Percentiles rank a stretch among this genome's conserved stretches.
phyloP scores from a whole-genome alignment of 2,888 invertebrate species.

The Drosophila recens region DNA sequence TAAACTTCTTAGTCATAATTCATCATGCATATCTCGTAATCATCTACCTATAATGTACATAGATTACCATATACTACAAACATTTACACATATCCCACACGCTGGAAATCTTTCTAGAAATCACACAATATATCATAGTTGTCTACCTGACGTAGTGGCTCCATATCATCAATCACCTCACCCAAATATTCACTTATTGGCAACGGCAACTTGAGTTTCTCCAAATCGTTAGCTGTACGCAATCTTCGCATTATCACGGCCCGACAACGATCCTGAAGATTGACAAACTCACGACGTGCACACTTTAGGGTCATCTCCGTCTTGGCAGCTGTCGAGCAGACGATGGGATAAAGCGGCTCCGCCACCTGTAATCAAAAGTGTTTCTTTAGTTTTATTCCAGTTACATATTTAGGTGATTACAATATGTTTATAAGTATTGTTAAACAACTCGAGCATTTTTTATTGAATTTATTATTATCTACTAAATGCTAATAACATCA shows the following conservation, averaged over 20 bases:
- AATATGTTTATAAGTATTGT: too few relatives aligned
- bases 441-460: too few relatives aligned
- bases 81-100: slow-evolving; percentile 1
- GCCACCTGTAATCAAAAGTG: slow-evolving; percentile 82
- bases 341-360: slow-evolving; percentile 89
- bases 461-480: too few relatives aligned
- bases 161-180: slow-evolving; percentile 86
- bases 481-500: background rate
- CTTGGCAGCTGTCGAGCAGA: slow-evolving; percentile 91
- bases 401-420: too few relatives aligned
- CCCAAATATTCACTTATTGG: slow-evolving; percentile 87
- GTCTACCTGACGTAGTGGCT: slow-evolving; percentile 84
- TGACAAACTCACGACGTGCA: slow-evolving; percentile 88
- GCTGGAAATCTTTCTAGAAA: slow-evolving; percentile 58
- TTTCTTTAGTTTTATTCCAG: background rate
- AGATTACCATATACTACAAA: slow-evolving; percentile 30
- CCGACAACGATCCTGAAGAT: slow-evolving; percentile 89
- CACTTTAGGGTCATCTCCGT: slow-evolving; percentile 89
- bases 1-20: slow-evolving; percentile 46
- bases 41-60: slow-evolving; percentile 53
- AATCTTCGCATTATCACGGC: slow-evolving; percentile 88
- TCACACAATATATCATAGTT: slow-evolving; percentile 84
- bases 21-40: slow-evolving; percentile 49
- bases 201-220: slow-evolving; percentile 87
- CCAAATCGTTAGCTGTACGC: slow-evolving; percentile 86